Base-by-base conservation (phyloP, 2,797 vertebrate species). In the Acipenser ruthenus region DNA sequence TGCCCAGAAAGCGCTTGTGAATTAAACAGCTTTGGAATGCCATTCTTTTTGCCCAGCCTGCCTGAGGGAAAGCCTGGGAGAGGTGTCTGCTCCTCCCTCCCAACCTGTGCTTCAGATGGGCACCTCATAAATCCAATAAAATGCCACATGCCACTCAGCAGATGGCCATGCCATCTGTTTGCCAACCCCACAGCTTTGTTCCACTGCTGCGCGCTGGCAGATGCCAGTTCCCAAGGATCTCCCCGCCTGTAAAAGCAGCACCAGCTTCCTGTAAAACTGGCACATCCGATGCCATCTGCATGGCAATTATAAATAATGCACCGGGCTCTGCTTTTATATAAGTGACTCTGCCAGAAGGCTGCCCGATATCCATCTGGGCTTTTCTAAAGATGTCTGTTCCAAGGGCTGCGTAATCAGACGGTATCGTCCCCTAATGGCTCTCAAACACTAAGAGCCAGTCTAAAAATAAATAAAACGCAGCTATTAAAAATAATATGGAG, bases 401-500 rank as follows among this genome's bases (percentile, higher is more conserved):
- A 60, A 64, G 59, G 23, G 48, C 53, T 15, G 59, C 65, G 62
- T 63, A 75, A 70, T 70, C 71, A 56, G 55, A 55, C 55, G 74
- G 65, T 66, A 13, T 69, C 60, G 62, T 64, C 70, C 69, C 62
- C 62, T 65, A 73, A 70, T 65, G 61, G 67, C 67, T 69, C 65
- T 67, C 48, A 59, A 69, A 67, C 48, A 67, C 67, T 68, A 58
- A 62, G 70, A 52, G n/a, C 60, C 65, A 63, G 58, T 61, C 53
- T 37, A 15, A 65, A 60, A 59, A 70, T 6, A 55, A 13, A 50
- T 65, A 69, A n/a, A 51, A 3, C 23, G 23, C 23, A 58, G 69
- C 68, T 70, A 72, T 70, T 77, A 74, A 75, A 70, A 72, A 65
- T 70, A 73, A 79, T 71, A 72, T n/a, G 9, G 56, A 67, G 68